phyloP scores from a whole-genome alignment of 2,113 vertebrate species.

The Equus quagga region DNA sequence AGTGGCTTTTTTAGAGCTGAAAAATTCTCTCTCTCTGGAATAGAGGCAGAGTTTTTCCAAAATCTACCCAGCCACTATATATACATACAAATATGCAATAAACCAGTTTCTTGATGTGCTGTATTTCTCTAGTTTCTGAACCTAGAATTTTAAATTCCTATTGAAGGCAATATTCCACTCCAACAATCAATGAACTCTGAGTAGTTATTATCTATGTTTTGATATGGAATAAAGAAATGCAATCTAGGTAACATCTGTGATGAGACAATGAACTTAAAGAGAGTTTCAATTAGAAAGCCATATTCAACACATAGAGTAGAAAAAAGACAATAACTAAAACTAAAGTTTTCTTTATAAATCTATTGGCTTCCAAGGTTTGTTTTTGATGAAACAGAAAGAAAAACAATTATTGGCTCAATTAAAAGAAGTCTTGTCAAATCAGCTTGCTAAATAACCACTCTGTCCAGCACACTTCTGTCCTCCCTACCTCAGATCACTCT shows the following conservation, averaged over 20 bases:
- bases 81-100: neutral
- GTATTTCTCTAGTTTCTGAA: slow-evolving; percentile 57
- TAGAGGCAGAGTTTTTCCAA: neutral
- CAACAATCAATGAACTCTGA: slow-evolving; percentile 75
- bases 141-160: slow-evolving; percentile 72
- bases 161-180: slow-evolving; percentile 53
- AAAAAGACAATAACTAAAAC: neutral
- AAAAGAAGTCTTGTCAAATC: neutral
- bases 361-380: neutral
- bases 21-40: neutral
- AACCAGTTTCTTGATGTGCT: neutral
- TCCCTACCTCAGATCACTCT: neutral
- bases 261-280: slow-evolving; percentile 21
- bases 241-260: neutral
- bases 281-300: neutral
- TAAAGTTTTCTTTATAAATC: neutral
- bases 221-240: slow-evolving; percentile 63
- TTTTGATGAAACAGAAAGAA: neutral
- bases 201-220: slow-evolving; percentile 31
- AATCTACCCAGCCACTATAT: neutral
- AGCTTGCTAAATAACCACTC: neutral
- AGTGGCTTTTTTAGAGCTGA: neutral
- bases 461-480: neutral
- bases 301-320: neutral
- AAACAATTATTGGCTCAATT: neutral